Evolutionary conservation across 2,797 vertebrate genomes (phyloP).

Genomic region (Catostomus latipinnis): DNA sequence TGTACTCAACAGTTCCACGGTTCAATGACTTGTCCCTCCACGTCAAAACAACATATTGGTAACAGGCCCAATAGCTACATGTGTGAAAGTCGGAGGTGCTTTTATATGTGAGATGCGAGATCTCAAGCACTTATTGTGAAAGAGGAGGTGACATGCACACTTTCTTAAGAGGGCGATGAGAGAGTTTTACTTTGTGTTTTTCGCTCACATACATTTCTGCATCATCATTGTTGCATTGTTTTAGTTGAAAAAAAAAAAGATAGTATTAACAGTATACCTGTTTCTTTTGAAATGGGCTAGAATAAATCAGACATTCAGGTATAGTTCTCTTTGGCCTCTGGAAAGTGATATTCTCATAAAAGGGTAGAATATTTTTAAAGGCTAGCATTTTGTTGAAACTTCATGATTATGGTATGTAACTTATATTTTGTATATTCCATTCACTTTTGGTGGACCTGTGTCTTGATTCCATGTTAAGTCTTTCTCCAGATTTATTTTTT

Average conservation of each 20-base stretch:
- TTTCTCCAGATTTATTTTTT: not conserved
- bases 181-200: constrained; percentile 13
- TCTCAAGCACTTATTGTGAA: constrained; percentile 33
- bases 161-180: constrained; percentile 16
- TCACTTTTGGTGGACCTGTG: constrained; percentile 33
- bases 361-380: not conserved
- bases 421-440: not conserved
- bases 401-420: not conserved
- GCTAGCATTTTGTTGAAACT: not conserved
- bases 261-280: not conserved
- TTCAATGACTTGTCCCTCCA: constrained; percentile 51
- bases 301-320: constrained; percentile 1
- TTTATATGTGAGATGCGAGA: constrained; percentile 40
- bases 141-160: constrained; percentile 27
- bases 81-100: constrained; percentile 48
- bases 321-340: not conserved
- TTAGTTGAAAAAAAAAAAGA: constrained; percentile 2
- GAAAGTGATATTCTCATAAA: not conserved
- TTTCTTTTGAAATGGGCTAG: not conserved
- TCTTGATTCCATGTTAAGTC: constrained; percentile 36
- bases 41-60: constrained; percentile 51
- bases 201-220: not conserved
- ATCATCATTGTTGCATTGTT: constrained; percentile 1
- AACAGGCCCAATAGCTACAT: constrained; percentile 34
- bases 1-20: constrained; percentile 40